Evolutionary conservation across 2,888 invertebrate genomes (phyloP).

Genomic region (Automeris io): DNA sequence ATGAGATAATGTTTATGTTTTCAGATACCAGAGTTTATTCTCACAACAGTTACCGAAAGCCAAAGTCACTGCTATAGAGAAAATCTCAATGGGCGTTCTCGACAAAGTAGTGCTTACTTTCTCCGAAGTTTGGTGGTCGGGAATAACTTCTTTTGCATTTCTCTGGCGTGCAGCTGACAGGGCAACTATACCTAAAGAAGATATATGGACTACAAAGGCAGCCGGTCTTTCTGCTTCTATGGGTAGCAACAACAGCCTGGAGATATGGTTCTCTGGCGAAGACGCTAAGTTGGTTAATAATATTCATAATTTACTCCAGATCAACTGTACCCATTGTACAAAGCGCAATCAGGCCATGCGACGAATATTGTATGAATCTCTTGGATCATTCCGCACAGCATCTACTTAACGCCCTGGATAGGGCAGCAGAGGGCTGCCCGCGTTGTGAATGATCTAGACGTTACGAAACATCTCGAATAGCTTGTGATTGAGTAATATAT

Average conservation of each 20-base stretch:
- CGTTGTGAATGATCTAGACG: too few species aligned
- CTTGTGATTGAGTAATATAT: too few species aligned
- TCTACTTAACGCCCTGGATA: too few species aligned
- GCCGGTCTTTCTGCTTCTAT: conserved; percentile 24
- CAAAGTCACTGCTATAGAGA: conserved; percentile 74
- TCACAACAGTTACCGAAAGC: conserved; percentile 67
- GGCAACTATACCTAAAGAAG: conserved; percentile 11
- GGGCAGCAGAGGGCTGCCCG: too few species aligned
- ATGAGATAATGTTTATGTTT: too few species aligned
- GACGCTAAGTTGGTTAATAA: conserved; percentile 35
- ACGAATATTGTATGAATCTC: too few species aligned
- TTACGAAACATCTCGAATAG: too few species aligned
- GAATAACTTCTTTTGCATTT: conserved; percentile 31
- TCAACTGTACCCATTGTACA: too few species aligned
- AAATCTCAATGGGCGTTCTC: conserved; percentile 79
- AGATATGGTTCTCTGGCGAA: conserved; percentile 35
- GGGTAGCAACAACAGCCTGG: conserved; percentile 23
- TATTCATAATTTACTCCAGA: too few species aligned
- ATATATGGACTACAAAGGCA: conserved; percentile 29
- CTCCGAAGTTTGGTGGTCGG: conserved; percentile 80
- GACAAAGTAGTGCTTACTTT: conserved; percentile 83
- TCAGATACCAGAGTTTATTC: conserved; percentile 76
- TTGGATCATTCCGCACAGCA: too few species aligned
- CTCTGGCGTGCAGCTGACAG: conserved; percentile 50
- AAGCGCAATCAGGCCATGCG: too few species aligned